Evolutionary conservation across 1,140 invertebrate species (phyloP).

Genomic region (Trialeurodes vaporariorum): DNA sequence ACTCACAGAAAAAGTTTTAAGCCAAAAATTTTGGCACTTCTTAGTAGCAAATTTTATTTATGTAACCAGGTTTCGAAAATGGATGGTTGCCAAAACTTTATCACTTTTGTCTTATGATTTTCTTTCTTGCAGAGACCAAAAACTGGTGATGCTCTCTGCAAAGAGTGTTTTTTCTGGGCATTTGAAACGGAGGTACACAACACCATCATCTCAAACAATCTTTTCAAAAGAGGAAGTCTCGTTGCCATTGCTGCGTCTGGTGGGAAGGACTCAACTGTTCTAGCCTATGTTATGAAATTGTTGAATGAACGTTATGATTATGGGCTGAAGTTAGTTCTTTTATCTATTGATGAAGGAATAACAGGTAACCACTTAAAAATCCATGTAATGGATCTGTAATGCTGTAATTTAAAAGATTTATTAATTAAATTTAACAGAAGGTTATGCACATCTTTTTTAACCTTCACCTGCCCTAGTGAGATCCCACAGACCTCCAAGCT

Average conservation of each 20-base stretch:
- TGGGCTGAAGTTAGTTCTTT: conserved; percentile 75
- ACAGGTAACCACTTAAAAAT: conserved; percentile 52
- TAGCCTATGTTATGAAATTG: conserved; percentile 82
- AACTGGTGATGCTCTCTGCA: conserved; percentile 84
- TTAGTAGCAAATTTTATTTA: conserved; percentile 1
- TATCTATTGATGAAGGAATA: conserved; percentile 98
- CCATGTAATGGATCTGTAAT: background rate
- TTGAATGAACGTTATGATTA: conserved; percentile 89
- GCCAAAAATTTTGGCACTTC: background rate
- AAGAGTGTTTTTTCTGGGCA: conserved; percentile 86
- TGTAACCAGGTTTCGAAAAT: background rate
- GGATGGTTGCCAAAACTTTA: conserved; percentile 3
- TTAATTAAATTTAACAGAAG: background rate
- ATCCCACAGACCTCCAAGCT: no score
- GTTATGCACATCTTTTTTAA: background rate
- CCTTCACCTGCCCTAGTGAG: background rate
- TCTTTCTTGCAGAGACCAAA: conserved; percentile 59
- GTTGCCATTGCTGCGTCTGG: conserved; percentile 95
- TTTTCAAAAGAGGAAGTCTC: conserved; percentile 76
- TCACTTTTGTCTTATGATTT: conserved; percentile 10
- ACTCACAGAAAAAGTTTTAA: no score
- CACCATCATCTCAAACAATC: conserved; percentile 72
- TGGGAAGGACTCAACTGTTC: conserved; percentile 98
- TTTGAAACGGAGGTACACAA: conserved; percentile 96
- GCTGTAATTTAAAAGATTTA: background rate